Conservation (phyloP, 1,140 invertebrate genomes). For the Cydia strobilella region DNA sequence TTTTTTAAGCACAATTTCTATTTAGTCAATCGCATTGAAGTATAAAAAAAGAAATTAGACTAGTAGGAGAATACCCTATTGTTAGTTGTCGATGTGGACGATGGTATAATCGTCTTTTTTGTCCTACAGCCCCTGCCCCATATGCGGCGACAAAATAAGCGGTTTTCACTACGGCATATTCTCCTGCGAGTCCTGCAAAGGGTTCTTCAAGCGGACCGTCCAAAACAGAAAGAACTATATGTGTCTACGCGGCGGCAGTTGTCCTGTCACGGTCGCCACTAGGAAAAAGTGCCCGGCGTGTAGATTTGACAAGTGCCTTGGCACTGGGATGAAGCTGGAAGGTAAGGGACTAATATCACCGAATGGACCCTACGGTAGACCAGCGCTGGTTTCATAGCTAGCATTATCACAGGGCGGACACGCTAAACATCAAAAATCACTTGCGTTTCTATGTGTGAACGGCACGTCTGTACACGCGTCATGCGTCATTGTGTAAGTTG, state of each 20-base stretch:
- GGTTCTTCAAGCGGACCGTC: conserved; percentile 98
- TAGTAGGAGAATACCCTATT: too few species aligned
- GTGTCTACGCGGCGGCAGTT: conserved; percentile 94
- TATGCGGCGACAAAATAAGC: conserved; percentile 97
- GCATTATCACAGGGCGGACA: too few species aligned
- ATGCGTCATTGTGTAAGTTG: too few species aligned
- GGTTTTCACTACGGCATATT: conserved; percentile 98
- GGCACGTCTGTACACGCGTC: too few species aligned
- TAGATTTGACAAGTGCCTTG: conserved; percentile 97
- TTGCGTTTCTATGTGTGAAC: too few species aligned
- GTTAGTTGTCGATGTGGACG: too few species aligned
- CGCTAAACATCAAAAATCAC: too few species aligned
- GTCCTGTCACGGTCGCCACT: conserved; percentile 94
- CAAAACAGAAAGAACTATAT: conserved; percentile 99
- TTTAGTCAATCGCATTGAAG: too few species aligned
- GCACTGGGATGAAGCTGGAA: conserved; percentile 98
- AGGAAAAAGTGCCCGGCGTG: conserved; percentile 98
- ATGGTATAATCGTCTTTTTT: conserved; percentile 1
- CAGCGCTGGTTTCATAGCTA: too few species aligned
- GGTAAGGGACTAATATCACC: conserved; percentile 77
- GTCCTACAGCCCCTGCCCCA: conserved; percentile 92
- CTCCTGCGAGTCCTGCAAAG: conserved; percentile 98
- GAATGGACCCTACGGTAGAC: too few species aligned
- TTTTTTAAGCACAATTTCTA: too few species aligned
- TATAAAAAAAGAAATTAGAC: too few species aligned